Conservation (phyloP, 2,113 vertebrate species). For the Arvicanthis niloticus region DNA sequence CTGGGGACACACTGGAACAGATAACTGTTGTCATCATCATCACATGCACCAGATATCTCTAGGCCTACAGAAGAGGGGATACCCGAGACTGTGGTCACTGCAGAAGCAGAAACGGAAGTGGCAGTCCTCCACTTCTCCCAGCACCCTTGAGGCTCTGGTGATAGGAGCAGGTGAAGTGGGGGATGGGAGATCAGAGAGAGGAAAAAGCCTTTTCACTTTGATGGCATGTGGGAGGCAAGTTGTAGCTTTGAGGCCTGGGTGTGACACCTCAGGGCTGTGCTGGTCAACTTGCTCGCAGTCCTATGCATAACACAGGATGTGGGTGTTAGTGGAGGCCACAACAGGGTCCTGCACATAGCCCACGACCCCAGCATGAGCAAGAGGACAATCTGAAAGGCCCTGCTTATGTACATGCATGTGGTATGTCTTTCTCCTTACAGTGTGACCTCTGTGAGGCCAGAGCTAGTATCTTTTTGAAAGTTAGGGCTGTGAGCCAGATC, state of each 20-base stretch:
- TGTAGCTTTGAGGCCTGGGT: neutral
- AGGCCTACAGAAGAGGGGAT: neutral
- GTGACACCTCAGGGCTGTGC: neutral
- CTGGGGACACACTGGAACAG: neutral
- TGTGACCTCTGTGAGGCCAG: neutral
- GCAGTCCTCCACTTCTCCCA: neutral
- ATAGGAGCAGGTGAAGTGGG: neutral
- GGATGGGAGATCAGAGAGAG: neutral
- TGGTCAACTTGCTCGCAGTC: neutral
- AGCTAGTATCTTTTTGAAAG: neutral
- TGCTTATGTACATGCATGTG: neutral
- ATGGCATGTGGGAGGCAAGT: too few species aligned
- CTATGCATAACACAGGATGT: constrained; percentile 54
- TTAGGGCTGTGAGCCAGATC: neutral
- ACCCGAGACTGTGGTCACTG: neutral
- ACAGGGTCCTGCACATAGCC: neutral
- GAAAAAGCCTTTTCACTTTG: neutral
- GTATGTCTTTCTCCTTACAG: neutral
- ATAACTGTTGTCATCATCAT: too few species aligned
- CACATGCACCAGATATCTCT: neutral
- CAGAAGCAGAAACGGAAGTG: neutral
- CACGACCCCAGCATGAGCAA: neutral
- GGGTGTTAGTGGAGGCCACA: neutral
- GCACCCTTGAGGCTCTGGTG: neutral
- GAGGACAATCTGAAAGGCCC: neutral